A percentile compares a stretch with the other conserved stretches of the same genome.
Evolutionary conservation across 1,140 invertebrate species (phyloP).

Genomic region (Caligus rogercresseyi): DNA sequence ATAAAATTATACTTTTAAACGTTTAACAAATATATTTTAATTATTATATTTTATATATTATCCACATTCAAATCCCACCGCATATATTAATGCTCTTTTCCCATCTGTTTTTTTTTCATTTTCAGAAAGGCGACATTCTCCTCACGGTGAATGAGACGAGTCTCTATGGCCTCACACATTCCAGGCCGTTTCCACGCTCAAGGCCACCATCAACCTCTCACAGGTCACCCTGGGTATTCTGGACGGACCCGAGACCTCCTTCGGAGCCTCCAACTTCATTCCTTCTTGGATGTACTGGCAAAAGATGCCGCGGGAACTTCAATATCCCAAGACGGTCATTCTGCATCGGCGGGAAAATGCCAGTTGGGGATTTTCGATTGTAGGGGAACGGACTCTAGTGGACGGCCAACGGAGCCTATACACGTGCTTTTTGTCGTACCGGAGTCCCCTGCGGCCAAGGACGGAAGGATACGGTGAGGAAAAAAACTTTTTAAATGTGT

Average conservation of each 20-base stretch:
- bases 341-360: slow-evolving; percentile 27
- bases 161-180: slow-evolving; percentile 33
- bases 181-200: slow-evolving; percentile 33
- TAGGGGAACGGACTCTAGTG: slow-evolving; percentile 33
- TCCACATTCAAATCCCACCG: too few species aligned
- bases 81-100: too few species aligned
- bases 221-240: slow-evolving; percentile 31
- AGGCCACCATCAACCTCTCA: slow-evolving; percentile 29
- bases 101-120: too few species aligned
- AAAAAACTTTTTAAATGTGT: background rate
- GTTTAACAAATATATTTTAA: too few species aligned
- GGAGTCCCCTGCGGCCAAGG: slow-evolving; percentile 34
- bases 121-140: slow-evolving; percentile 36
- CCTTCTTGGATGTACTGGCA: slow-evolving; percentile 39
- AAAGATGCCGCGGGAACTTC: slow-evolving; percentile 33
- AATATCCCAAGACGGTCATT: slow-evolving; percentile 33
- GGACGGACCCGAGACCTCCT: slow-evolving; percentile 32
- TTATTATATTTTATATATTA: too few species aligned
- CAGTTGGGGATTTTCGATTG: slow-evolving; percentile 36
- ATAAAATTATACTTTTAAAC: too few species aligned
- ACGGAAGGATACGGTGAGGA: slow-evolving; percentile 31
- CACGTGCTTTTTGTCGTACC: slow-evolving; percentile 36
- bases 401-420: slow-evolving; percentile 29
- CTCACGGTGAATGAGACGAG: slow-evolving; percentile 32
- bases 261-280: slow-evolving; percentile 32